These are phyloP conservation scores for Ramphastos sulfuratus DNA, from an alignment of 2,113 vertebrate species.

Conservation along the genomic window DNA sequence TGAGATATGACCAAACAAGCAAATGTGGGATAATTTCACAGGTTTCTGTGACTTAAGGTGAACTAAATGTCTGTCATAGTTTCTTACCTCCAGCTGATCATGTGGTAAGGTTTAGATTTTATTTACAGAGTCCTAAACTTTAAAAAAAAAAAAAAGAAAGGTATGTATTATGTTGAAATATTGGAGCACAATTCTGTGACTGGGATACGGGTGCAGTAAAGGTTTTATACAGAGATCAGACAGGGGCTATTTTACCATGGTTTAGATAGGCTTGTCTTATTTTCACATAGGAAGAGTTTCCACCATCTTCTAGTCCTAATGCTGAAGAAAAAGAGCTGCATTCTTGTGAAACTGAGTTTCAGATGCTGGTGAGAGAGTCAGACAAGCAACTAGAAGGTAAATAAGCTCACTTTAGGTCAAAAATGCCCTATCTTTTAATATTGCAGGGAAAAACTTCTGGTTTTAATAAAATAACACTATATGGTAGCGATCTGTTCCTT, in stretches of 20 bases:
- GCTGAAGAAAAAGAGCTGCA: neutral
- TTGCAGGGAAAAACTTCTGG: neutral
- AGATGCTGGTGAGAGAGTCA: neutral
- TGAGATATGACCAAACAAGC: neutral
- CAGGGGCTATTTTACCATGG: neutral
- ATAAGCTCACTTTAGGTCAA: neutral
- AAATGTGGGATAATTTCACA: neutral
- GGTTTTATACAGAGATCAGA: neutral
- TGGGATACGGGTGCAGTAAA: neutral
- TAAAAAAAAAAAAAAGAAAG: neutral
- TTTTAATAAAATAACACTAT: neutral
- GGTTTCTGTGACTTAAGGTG: neutral
- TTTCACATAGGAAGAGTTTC: constrained; percentile 22
- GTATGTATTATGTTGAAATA: neutral
- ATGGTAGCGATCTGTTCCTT: neutral
- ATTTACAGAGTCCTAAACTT: neutral
- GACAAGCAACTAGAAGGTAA: constrained; percentile 59
- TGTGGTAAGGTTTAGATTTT: neutral
- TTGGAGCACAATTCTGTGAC: neutral
- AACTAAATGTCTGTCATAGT: neutral
- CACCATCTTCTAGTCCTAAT: neutral
- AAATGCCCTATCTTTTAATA: neutral
- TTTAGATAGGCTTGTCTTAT: neutral
- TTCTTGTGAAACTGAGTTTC: constrained; percentile 11
- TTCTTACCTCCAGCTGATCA: neutral